Base-by-base conservation (phyloP, 2,113 vertebrate species). In the Vidua chalybeata region DNA sequence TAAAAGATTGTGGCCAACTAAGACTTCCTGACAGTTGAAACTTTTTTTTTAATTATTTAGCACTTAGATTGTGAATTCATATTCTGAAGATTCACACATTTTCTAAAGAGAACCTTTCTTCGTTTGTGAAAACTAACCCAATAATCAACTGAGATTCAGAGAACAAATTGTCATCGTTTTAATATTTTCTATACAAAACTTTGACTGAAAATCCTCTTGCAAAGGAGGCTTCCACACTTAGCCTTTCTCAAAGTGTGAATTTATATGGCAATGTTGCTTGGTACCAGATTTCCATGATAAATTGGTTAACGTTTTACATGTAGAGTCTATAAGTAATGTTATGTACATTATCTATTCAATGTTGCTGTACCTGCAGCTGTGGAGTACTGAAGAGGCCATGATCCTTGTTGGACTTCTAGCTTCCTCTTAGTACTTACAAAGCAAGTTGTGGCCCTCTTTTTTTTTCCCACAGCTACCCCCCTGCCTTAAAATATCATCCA, bases 321-420 rank as follows among this genome's bases (percentile, higher is more conserved):
- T 95, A 90, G 90, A 95, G 89, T 94, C 96, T 93, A 15, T 74
- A 63, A 92, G 85, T 81, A 93, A 94, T 84, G 94, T 93, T 94
- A 77, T 94, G 95, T 97, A 96, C 93, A 67, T 92, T 63, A 66
- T 89, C 74, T 93, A 88, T 64, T 88, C 86, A 75, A 35, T 90
- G 86, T 96, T 93, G 76, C 90, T 96, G 94, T 95, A 95, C 88
- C 69, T 86, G 88, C 81, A 88, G 94, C 92, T 96, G 92, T 81
- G 94, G 94, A 93, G 89, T 84, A 96, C 92, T 68, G 83, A 94
- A 93, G 96, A 75, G 92, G 88, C 73, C 94, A 66, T 55, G 43
- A 78, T 63, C 91, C 82, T 75, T 79, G 72, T 33, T 52, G 93
- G 94, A 95, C 92, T 93, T 88, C 41, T 33, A 52, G 64, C 62